A percentile compares a stretch with the other conserved stretches of the same genome.
Evolutionary conservation across 2,797 vertebrate species (phyloP).

Genomic region (Balearica regulorum): DNA sequence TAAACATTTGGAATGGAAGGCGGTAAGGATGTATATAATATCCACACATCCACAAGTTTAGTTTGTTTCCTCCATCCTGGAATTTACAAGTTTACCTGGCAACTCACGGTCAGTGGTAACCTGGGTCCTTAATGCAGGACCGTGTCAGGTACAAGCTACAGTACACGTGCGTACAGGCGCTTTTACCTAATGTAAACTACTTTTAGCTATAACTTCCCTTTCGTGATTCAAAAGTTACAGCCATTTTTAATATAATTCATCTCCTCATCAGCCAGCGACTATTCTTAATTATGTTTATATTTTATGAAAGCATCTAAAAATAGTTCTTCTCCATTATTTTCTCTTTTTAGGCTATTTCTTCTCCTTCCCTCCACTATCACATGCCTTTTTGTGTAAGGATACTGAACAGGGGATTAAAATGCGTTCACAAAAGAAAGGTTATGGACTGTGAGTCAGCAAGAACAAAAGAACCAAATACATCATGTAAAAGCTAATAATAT

Average conservation of each 20-base stretch:
- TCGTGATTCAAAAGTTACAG: not conserved
- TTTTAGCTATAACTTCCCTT: not conserved
- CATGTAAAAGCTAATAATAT: constrained; percentile 62
- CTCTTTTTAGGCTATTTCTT: not conserved
- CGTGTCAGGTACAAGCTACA: not conserved
- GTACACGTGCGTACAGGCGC: fast-evolving
- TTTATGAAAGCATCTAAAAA: not conserved
- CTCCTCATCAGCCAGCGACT: not conserved
- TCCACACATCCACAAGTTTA: not conserved
- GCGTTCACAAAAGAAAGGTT: constrained; percentile 35
- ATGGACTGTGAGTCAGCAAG: constrained; percentile 57
- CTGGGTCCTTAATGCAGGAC: not conserved
- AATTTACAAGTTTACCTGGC: not conserved
- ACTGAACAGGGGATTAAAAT: constrained; percentile 41
- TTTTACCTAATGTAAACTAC: not conserved
- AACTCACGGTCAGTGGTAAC: not conserved
- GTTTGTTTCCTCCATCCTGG: not conserved
- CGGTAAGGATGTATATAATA: not conserved
- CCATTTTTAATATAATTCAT: not conserved
- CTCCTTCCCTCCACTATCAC: not conserved
- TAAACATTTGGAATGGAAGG: not conserved
- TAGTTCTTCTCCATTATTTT: not conserved
- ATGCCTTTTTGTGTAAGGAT: constrained; percentile 1
- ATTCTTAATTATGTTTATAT: not conserved
- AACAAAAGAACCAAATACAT: constrained; percentile 46